A percentile compares a stretch with the other conserved stretches of the same genome.
These are phyloP conservation scores for Ophion ventricosus DNA, from an alignment of 2,888 invertebrate species.

Conservation along the genomic window DNA sequence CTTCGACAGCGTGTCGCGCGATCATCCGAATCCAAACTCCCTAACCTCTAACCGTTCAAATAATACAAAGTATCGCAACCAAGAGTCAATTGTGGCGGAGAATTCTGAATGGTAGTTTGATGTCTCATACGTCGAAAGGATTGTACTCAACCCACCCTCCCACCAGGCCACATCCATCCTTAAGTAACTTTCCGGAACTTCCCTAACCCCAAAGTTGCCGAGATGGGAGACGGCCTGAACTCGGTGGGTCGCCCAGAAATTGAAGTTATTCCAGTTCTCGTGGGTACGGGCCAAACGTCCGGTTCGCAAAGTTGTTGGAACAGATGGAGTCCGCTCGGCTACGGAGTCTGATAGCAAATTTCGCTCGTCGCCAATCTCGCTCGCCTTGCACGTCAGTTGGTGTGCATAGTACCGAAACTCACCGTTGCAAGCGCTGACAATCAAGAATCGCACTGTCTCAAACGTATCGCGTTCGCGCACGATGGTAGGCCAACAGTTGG, in stretches of 20 bases:
- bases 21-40: too few relatives aligned
- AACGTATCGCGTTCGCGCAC: neutral
- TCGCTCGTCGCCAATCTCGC: slow-evolving; percentile 2
- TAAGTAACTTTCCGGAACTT: too few relatives aligned
- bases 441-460: neutral
- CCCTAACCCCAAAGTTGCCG: too few relatives aligned
- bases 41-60: too few relatives aligned
- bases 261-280: slow-evolving; percentile 20
- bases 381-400: neutral
- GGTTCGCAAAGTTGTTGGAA: slow-evolving; percentile 23
- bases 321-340: slow-evolving; percentile 13
- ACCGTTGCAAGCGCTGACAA: neutral
- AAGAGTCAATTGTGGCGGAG: too few relatives aligned
- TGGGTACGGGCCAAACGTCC: slow-evolving; percentile 19
- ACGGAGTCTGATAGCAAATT: slow-evolving; percentile 21
- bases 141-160: too few relatives aligned
- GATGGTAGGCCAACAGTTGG: neutral
- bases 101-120: too few relatives aligned
- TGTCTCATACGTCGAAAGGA: too few relatives aligned
- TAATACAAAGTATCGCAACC: too few relatives aligned
- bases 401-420: neutral
- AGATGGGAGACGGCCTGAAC: neutral
- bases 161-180: too few relatives aligned
- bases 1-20: too few relatives aligned
- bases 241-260: neutral